phyloP scores from a whole-genome alignment of 2,888 invertebrate species.

The Aleiodes testaceus region DNA sequence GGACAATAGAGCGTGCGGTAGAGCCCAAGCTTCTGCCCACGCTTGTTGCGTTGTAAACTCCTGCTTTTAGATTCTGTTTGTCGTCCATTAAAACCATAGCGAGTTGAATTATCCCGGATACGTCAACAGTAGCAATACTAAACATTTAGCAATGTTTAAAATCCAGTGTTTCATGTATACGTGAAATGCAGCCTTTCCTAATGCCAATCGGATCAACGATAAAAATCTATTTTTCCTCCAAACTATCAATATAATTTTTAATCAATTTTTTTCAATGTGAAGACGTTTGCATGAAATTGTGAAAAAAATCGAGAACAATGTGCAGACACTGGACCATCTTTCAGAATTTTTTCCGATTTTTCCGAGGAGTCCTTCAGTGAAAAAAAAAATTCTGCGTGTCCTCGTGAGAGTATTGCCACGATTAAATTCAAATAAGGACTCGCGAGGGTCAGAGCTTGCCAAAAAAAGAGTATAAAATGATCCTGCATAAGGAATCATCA shows the following conservation, averaged over 20 bases:
- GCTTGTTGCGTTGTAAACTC: conserved; percentile 48
- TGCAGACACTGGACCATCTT: too few relatives aligned
- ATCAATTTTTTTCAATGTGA: too few relatives aligned
- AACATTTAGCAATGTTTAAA: conserved; percentile 40
- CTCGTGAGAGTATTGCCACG: conserved; percentile 51
- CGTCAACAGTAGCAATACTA: conserved; percentile 42
- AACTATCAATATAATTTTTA: too few relatives aligned
- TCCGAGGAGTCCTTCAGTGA: too few relatives aligned
- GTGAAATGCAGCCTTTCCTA: too few relatives aligned
- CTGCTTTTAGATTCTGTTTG: conserved; percentile 53
- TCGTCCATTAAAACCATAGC: conserved; percentile 41
- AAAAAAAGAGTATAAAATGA: conserved; percentile 16
- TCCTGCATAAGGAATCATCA: background rate
- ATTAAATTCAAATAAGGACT: conserved; percentile 58
- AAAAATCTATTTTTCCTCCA: too few relatives aligned
- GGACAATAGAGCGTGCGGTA: conserved; percentile 55
- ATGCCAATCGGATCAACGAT: too few relatives aligned
- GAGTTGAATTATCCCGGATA: conserved; percentile 45
- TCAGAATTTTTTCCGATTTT: too few relatives aligned
- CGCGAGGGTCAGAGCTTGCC: conserved; percentile 49
- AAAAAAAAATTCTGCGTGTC: conserved; percentile 20
- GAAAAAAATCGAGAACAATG: too few relatives aligned
- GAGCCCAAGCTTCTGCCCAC: conserved; percentile 51
- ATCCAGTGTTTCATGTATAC: too few relatives aligned
- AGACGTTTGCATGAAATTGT: too few relatives aligned